Evolutionary conservation across 2,113 vertebrate genomes (phyloP), one percentile per base, ranked within the genome.

Genomic region (Pogona vitticeps): DNA sequence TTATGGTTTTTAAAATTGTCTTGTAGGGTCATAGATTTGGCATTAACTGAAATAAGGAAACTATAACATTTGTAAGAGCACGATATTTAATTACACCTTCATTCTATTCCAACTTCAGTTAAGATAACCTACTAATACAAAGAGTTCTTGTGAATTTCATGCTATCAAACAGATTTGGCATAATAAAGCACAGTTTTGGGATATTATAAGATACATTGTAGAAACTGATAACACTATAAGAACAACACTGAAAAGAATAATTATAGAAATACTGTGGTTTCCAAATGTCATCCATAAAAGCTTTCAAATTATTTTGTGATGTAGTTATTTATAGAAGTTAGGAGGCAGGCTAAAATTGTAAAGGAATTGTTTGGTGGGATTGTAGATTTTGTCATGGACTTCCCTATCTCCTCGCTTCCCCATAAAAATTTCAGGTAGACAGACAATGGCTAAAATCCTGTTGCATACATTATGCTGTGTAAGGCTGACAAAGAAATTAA

Each of bases 21-120:
- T 80, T 63, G 65, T 42, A 91, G 31, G 80, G 58, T 87, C 71
- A 80, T 88, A 20, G 79, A 89, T 78, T 80, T 2, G 13, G 52
- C 73, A 78, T 72, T 83, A 79, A 83, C 52, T 81, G 0, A 7
- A 92, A 89, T 90, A 87, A 89, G 88, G 89, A 28, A 58, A 88
- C 82, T 83, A 7, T 76, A 73, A 88, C 33, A 78, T 79, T 72
- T 87, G 88, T 87, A 78, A 77, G 38, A 31, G 36, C 1, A 46
- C 56, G 63, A 23, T 77, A 40, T 89, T 89, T 40, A 83, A 85
- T 85, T 76, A 67, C 33, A 31, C 17, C 38, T 76, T 52, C 63
- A 84, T 7, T 23, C 84, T 78, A 70, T 61, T 67, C 17, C 70
- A 26, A 6, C 40, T 63, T 85, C 58, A 52, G 17, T 90, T 70